Conservation (phyloP, 2,888 invertebrate species). For the Synanthedon andrenaeformis region DNA sequence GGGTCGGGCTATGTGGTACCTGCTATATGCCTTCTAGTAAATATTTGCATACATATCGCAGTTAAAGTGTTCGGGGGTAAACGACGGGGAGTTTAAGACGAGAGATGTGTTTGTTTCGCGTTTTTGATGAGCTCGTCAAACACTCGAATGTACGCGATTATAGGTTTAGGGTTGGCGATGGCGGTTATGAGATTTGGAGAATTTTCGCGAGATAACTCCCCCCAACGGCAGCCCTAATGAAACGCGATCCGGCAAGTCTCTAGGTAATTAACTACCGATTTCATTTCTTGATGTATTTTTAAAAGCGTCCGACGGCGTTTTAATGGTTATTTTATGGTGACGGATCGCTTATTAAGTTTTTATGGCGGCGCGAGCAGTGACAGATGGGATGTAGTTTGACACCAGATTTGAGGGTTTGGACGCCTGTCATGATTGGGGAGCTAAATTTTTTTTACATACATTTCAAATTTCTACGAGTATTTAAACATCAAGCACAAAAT, state of each 20-base stretch:
- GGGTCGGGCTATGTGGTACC: conserved; percentile 49
- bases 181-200: conserved; percentile 1
- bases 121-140: conserved; percentile 19
- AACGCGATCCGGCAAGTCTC: conserved; percentile 61
- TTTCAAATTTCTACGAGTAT: neutral
- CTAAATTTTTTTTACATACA: neutral
- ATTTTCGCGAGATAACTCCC: conserved; percentile 14
- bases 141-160: conserved; percentile 2
- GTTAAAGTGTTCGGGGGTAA: conserved; percentile 34
- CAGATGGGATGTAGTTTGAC: conserved; percentile 68
- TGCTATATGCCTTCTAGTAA: conserved; percentile 56
- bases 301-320: conserved; percentile 68
- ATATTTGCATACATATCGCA: conserved; percentile 65
- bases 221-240: conserved; percentile 30
- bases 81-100: conserved; percentile 20
- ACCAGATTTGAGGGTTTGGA: conserved; percentile 52
- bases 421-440: neutral
- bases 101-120: conserved; percentile 12
- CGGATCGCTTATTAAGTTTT: conserved; percentile 70
- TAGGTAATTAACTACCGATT: conserved; percentile 69
- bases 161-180: conserved; percentile 4
- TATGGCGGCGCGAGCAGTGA: conserved; percentile 51
- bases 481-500: no score
- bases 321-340: conserved; percentile 71
- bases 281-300: conserved; percentile 70